Percentiles rank a stretch among this genome's conserved stretches.
Evolutionary conservation across 2,797 vertebrate genomes (phyloP).

Genomic region (Arremon aurantiirostris): DNA sequence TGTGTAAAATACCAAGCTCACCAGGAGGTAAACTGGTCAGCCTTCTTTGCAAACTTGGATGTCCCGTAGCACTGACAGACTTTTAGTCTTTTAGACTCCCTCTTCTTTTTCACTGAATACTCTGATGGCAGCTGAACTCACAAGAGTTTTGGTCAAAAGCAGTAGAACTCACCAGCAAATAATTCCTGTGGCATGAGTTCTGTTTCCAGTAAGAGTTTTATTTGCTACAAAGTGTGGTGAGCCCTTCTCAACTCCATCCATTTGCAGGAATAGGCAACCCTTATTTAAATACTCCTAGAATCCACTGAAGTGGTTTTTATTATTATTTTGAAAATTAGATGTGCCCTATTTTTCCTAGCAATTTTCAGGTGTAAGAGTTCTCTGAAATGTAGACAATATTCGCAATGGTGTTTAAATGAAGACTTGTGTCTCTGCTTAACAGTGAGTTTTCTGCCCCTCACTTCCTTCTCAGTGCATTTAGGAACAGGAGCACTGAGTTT

Average conservation of each 20-base stretch:
- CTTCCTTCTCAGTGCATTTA: not conserved
- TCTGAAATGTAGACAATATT: not conserved
- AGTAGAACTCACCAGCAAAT: not conserved
- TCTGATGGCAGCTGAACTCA: not conserved
- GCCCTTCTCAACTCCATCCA: not conserved
- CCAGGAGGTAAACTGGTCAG: not conserved
- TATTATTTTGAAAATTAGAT: not conserved
- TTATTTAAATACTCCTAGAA: not conserved
- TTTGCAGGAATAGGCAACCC: not conserved
- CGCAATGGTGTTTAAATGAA: not conserved
- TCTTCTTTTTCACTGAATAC: not conserved
- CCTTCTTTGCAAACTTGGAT: not conserved
- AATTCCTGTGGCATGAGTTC: not conserved
- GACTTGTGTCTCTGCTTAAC: not conserved
- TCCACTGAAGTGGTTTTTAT: not conserved
- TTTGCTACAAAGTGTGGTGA: not conserved
- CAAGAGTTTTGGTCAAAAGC: not conserved
- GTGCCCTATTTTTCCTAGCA: not conserved
- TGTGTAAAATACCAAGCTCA: not conserved
- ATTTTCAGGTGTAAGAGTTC: not conserved
- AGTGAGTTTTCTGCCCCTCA: not conserved
- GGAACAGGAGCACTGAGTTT: not conserved
- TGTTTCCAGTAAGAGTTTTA: not conserved
- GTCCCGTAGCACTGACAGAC: not conserved
- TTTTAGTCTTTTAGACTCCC: not conserved